These are phyloP conservation scores for Botia kubotai DNA, from an alignment of 2,797 vertebrate genomes.

Conservation along the genomic window DNA sequence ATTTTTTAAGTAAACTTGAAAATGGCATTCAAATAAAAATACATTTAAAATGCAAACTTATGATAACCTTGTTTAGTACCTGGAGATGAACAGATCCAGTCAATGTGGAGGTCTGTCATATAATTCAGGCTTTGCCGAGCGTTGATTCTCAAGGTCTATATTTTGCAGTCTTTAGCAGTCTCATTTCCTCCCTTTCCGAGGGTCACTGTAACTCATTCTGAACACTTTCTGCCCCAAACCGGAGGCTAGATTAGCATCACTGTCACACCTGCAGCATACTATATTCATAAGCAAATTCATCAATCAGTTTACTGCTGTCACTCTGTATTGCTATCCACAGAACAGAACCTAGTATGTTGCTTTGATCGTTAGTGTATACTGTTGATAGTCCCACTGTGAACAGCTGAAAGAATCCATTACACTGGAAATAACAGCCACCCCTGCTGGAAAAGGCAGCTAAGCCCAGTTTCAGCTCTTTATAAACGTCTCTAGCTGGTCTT, in stretches of 20 bases:
- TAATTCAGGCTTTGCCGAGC: not conserved
- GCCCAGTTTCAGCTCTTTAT: not conserved
- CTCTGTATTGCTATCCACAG: not conserved
- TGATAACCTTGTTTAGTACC: no score
- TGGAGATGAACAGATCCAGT: not conserved
- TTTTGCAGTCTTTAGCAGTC: constrained; percentile 9
- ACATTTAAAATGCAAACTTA: no score
- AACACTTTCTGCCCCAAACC: not conserved
- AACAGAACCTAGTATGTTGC: not conserved
- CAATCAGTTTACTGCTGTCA: not conserved
- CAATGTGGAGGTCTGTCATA: not conserved
- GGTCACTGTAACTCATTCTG: not conserved
- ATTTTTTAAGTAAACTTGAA: no score
- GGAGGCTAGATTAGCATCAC: not conserved
- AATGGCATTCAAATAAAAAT: no score
- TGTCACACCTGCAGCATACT: not conserved
- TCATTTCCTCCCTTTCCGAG: not conserved
- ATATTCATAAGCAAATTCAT: not conserved
- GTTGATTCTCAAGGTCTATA: not conserved
- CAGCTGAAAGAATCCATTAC: not conserved
- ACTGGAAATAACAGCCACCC: not conserved
- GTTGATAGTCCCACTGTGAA: not conserved
- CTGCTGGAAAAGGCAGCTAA: not conserved
- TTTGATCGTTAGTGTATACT: no score
- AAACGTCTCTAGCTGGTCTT: not conserved